phyloP scores from a whole-genome alignment of 2,797 vertebrate genomes.

The Lagorchestes hirsutus region DNA sequence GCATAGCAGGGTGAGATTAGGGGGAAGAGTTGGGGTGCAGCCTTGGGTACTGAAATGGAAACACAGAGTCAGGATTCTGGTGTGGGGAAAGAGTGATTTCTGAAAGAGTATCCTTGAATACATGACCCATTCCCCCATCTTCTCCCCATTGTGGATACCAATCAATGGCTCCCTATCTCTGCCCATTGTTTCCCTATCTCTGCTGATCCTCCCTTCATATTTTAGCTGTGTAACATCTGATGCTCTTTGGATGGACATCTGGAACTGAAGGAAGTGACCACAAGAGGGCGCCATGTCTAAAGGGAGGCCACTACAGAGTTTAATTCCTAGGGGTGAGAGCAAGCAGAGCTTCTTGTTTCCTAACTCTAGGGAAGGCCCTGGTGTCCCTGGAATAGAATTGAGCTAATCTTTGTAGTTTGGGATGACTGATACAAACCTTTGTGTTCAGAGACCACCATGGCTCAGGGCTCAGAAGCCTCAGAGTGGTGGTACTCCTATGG shows the following conservation, averaged over 20 bases:
- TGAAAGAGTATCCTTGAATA: not conserved
- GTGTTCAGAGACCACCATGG: not conserved
- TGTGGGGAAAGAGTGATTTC: not conserved
- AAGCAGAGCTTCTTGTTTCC: not conserved
- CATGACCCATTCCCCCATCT: not conserved
- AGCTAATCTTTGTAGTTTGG: not conserved
- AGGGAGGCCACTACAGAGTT: not conserved
- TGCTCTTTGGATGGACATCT: not conserved
- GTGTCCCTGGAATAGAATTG: not conserved
- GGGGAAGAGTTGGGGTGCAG: not conserved
- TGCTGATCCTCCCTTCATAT: not conserved
- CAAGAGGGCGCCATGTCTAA: not conserved
- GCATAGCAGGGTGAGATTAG: accelerated
- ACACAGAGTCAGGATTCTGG: not conserved
- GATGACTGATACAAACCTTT: not conserved
- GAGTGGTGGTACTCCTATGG: not conserved
- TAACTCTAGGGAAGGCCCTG: not conserved
- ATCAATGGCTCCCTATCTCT: not conserved
- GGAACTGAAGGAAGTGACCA: not conserved
- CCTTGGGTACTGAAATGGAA: not conserved
- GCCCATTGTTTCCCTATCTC: not conserved
- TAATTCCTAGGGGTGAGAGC: not conserved
- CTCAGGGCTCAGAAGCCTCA: not conserved
- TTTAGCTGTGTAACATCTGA: not conserved
- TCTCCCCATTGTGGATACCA: not conserved